Percentiles rank a stretch among this genome's conserved stretches.
Evolutionary conservation across 1,140 invertebrate genomes (phyloP).

Genomic region (Drosophila sturtevanti): DNA sequence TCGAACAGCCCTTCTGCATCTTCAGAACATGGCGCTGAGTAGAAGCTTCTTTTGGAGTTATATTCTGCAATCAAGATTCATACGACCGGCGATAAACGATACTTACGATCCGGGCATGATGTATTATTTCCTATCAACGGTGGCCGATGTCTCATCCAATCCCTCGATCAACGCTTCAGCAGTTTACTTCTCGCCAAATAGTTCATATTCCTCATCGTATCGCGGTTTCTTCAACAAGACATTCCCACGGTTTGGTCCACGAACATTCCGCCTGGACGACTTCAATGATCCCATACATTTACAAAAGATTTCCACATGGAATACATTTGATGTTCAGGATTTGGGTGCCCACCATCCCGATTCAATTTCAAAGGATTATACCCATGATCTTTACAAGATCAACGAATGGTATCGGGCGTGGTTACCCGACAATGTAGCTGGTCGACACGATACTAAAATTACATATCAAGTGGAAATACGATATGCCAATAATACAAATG

Average conservation of each 20-base stretch:
- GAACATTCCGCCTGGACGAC: constrained; percentile 95
- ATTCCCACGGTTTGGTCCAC: constrained; percentile 96
- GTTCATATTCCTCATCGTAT: constrained; percentile 97
- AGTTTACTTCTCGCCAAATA: constrained; percentile 97
- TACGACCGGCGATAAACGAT: constrained; percentile 94
- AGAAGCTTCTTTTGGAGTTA: constrained; percentile 98
- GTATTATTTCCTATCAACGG: constrained; percentile 98
- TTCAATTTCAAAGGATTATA: constrained; percentile 93
- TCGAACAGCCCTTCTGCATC: constrained; percentile 94
- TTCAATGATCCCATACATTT: constrained; percentile 97
- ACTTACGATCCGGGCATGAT: constrained; percentile 98
- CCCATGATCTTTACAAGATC: constrained; percentile 93
- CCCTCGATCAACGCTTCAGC: constrained; percentile 96
- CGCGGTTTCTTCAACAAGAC: constrained; percentile 98
- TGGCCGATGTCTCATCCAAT: constrained; percentile 97
- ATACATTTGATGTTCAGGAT: constrained; percentile 93
- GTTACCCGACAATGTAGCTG: constrained; percentile 92
- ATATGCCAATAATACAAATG: constrained; percentile 97
- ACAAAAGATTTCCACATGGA: constrained; percentile 94
- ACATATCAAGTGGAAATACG: constrained; percentile 95
- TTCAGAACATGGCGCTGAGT: constrained; percentile 97
- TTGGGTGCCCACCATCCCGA: constrained; percentile 90
- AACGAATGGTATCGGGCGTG: constrained; percentile 96
- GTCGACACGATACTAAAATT: constrained; percentile 96
- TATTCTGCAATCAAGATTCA: constrained; percentile 95